These are phyloP conservation scores for Atrichornis clamosus DNA, from an alignment of 2,113 vertebrate genomes.

Conservation along the genomic window DNA sequence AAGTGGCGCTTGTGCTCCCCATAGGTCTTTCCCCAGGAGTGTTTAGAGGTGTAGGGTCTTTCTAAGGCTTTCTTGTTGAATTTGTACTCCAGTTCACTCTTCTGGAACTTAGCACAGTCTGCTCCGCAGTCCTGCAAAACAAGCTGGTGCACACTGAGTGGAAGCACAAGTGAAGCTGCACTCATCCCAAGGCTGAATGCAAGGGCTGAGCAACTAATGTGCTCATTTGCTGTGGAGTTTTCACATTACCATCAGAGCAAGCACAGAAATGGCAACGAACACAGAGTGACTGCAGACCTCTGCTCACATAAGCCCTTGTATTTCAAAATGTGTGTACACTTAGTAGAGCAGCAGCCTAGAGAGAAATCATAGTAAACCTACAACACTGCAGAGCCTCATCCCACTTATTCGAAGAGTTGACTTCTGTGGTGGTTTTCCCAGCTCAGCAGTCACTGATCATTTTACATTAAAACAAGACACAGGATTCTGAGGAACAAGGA, in stretches of 20 bases:
- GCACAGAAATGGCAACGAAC: neutral
- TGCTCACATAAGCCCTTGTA: neutral
- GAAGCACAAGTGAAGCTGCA: neutral
- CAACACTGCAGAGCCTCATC: neutral
- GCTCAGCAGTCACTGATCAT: neutral
- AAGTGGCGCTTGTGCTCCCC: constrained; percentile 93
- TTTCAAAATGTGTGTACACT: neutral
- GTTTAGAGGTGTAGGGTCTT: constrained; percentile 82
- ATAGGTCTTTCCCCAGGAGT: constrained; percentile 93
- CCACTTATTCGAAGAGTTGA: neutral
- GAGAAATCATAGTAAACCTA: neutral
- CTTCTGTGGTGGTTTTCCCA: neutral
- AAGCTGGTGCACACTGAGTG: neutral
- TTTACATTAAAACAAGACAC: neutral
- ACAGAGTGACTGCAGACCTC: neutral
- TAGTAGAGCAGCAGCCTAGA: neutral
- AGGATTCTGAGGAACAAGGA: neutral
- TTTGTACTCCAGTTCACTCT: constrained; percentile 91
- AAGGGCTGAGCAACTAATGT: neutral
- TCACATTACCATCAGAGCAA: neutral
- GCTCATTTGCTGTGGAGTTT: neutral
- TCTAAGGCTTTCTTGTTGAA: constrained; percentile 90
- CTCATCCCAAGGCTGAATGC: neutral
- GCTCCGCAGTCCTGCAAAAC: constrained; percentile 88
- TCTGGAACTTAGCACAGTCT: constrained; percentile 97